These are phyloP conservation scores for Hirtodrosophila histrioides DNA, from an alignment of 2,888 invertebrate genomes.

Conservation along the genomic window DNA sequence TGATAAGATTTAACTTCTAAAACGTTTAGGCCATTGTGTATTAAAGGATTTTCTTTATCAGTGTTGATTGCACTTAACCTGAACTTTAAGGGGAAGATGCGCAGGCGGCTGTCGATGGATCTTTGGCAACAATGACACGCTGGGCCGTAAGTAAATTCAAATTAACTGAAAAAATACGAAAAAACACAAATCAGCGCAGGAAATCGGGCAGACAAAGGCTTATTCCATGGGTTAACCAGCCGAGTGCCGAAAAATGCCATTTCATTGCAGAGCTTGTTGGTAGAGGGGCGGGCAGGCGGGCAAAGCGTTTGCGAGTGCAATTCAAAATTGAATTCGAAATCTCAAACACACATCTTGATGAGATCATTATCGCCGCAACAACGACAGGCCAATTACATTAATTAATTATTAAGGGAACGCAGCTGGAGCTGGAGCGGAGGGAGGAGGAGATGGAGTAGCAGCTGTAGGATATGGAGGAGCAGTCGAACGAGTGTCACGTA, in stretches of 20 bases:
- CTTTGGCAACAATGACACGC: no score
- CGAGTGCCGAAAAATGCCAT: constrained; percentile 44
- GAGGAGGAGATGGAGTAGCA: constrained; percentile 4
- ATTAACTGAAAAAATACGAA: constrained; percentile 12
- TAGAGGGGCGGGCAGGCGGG: background rate
- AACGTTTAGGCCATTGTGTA: no score
- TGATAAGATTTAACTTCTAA: no score
- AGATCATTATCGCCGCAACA: constrained; percentile 83
- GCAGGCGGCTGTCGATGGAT: no score
- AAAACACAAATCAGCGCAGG: constrained; percentile 35
- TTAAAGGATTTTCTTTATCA: no score
- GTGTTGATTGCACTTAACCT: no score
- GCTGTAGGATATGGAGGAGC: background rate
- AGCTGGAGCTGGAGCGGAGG: constrained; percentile 33
- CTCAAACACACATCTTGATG: constrained; percentile 77
- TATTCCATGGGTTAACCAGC: constrained; percentile 10
- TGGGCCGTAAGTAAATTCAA: constrained; percentile 15
- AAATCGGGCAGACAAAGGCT: constrained; percentile 51
- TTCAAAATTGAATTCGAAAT: constrained; percentile 77
- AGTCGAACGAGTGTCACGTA: constrained; percentile 70
- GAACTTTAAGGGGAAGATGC: no score
- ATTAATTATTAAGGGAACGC: constrained; percentile 83
- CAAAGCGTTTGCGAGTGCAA: constrained; percentile 44
- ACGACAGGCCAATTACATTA: constrained; percentile 84
- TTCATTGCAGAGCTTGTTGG: constrained; percentile 37